Conservation (phyloP, 2,888 invertebrate genomes). For the Latheticus oryzae region DNA sequence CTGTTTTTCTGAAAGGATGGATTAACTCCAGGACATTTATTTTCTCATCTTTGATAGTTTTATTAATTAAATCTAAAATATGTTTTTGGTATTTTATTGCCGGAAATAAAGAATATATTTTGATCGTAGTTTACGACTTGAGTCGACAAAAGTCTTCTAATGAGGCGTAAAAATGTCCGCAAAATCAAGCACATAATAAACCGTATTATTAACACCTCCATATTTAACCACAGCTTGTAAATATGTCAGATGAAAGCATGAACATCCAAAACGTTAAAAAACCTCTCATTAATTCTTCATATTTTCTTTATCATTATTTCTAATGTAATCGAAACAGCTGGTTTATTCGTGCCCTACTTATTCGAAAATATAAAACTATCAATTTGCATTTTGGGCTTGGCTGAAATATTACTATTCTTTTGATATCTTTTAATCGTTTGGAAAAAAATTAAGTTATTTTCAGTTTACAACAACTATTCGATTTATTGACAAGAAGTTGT, state of each 20-base stretch:
- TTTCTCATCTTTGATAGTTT: too few relatives aligned
- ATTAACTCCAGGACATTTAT: too few relatives aligned
- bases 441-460: neutral
- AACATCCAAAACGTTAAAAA: too few relatives aligned
- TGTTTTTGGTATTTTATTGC: too few relatives aligned
- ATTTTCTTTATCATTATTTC: constrained; percentile 21
- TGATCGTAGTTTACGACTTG: constrained; percentile 18
- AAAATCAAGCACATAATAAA: constrained; percentile 44
- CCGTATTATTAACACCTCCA: constrained; percentile 34
- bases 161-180: constrained; percentile 40
- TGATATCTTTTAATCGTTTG: constrained; percentile 6
- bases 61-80: too few relatives aligned
- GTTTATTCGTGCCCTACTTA: constrained; percentile 41
- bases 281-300: constrained; percentile 31
- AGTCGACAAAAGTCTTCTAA: constrained; percentile 28
- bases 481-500: constrained; percentile 16
- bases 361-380: constrained; percentile 42
- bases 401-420: constrained; percentile 33
- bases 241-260: constrained; percentile 50
- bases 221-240: constrained; percentile 44
- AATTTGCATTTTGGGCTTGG: constrained; percentile 39
- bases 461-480: constrained; percentile 16
- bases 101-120: too few relatives aligned
- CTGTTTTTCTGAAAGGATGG: too few relatives aligned
- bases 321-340: constrained; percentile 29